These are phyloP conservation scores for Naso thynnoides DNA, from an alignment of 2,797 vertebrate species.

Conservation along the genomic window DNA sequence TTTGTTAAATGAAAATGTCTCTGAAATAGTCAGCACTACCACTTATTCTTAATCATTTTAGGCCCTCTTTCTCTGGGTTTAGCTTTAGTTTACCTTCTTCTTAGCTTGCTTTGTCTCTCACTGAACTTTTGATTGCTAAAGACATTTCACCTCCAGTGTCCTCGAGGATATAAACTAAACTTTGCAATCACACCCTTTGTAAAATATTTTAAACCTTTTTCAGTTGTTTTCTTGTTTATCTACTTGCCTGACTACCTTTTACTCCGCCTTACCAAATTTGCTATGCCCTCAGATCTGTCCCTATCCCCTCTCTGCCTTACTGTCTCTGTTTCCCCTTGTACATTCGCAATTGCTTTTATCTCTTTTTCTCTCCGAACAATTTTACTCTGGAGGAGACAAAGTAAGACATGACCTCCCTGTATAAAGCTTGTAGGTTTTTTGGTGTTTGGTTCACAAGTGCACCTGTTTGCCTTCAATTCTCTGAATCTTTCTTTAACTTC, in stretches of 20 bases:
- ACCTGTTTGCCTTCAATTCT: conserved; percentile 36
- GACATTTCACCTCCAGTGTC: conserved; percentile 26
- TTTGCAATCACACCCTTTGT: conserved; percentile 15
- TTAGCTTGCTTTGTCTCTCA: neutral
- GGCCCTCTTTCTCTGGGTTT: neutral
- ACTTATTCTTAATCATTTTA: conserved; percentile 15
- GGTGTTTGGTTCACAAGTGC: conserved; percentile 44
- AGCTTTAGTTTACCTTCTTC: neutral
- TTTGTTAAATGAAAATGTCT: conserved; percentile 6
- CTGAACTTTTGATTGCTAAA: conserved; percentile 10
- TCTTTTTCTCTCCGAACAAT: conserved; percentile 32
- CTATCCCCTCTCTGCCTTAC: conserved; percentile 25
- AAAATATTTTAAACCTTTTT: conserved; percentile 24
- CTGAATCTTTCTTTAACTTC: conserved; percentile 43
- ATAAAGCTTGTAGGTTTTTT: conserved; percentile 41
- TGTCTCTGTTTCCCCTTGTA: conserved; percentile 42
- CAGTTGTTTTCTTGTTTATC: conserved; percentile 41
- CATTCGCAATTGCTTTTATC: conserved; percentile 33
- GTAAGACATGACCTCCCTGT: conserved; percentile 48
- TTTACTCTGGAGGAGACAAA: conserved; percentile 49
- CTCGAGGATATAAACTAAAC: conserved; percentile 19
- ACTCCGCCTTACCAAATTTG: conserved; percentile 33
- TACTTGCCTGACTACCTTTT: conserved; percentile 20
- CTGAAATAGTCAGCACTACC: neutral
- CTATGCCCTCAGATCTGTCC: conserved; percentile 49